Evolutionary conservation across 35 echinoderm and acorn worm species (phyloP).

Genomic region (Diadema setosum): DNA sequence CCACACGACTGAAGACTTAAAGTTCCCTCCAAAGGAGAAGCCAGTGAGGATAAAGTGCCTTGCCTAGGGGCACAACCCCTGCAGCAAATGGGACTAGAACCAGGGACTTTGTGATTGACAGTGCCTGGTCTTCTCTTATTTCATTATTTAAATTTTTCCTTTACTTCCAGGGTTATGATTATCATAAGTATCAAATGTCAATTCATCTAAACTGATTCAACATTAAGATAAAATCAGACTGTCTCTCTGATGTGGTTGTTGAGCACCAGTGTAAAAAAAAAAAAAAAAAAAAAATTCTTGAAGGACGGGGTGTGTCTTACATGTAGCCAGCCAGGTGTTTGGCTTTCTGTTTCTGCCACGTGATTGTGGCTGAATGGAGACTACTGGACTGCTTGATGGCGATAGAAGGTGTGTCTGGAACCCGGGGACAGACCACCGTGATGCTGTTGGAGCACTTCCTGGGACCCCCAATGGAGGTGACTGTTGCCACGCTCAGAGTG

Average conservation of each 20-base stretch:
- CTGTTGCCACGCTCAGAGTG: slow-evolving; percentile 7
- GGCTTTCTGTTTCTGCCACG: slow-evolving; percentile 26
- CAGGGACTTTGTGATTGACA: too few species aligned
- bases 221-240: too few species aligned
- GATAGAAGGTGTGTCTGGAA: slow-evolving; percentile 5
- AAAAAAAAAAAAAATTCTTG: slow-evolving; percentile 1
- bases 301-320: background rate
- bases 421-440: slow-evolving; percentile 24
- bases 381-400: background rate
- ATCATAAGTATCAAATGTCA: too few species aligned
- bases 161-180: too few species aligned
- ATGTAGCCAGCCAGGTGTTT: slow-evolving; percentile 18
- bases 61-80: too few species aligned
- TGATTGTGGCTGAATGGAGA: slow-evolving; percentile 8
- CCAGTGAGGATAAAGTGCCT: too few species aligned
- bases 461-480: background rate
- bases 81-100: too few species aligned
- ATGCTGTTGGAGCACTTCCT: slow-evolving; percentile 34
- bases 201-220: background rate
- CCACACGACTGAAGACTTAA: too few species aligned
- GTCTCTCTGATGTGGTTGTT: too few species aligned
- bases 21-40: too few species aligned
- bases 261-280: background rate
- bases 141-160: too few species aligned
- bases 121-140: too few species aligned